A percentile compares a stretch with the other conserved stretches of the same genome.
These are phyloP conservation scores for Bovichtus diacanthus DNA, from an alignment of 2,797 vertebrate genomes.

Conservation along the genomic window DNA sequence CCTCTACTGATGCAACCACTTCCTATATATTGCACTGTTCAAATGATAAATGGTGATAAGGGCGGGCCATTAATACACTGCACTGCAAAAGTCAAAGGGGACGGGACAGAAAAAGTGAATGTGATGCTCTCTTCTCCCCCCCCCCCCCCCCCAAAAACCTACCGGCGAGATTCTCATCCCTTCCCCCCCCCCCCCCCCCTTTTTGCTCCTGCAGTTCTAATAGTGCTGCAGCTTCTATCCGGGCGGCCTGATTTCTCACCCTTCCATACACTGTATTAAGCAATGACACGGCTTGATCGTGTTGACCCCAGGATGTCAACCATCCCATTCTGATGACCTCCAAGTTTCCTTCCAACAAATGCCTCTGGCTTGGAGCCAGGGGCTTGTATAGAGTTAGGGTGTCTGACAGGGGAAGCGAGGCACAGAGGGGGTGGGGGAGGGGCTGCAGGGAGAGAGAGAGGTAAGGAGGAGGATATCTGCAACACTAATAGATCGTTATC, in stretches of 20 bases:
- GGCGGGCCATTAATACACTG: conserved; percentile 81
- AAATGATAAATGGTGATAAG: conserved; percentile 85
- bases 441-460: conserved; percentile 67
- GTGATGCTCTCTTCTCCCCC: conserved; percentile 57
- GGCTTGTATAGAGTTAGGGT: conserved; percentile 69
- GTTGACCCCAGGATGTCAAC: conserved; percentile 67
- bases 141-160: background rate
- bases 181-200: background rate
- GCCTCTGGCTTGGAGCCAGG: conserved; percentile 69
- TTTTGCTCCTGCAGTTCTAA: conserved; percentile 57
- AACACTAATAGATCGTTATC: conserved; percentile 90
- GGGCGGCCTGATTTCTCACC: conserved; percentile 57
- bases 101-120: conserved; percentile 77
- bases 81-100: conserved; percentile 78
- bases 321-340: conserved; percentile 77
- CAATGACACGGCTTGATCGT: conserved; percentile 73
- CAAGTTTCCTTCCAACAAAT: conserved; percentile 72
- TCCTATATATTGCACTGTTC: conserved; percentile 77
- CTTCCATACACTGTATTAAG: conserved; percentile 65
- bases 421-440: conserved; percentile 53
- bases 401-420: conserved; percentile 66
- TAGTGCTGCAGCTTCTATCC: conserved; percentile 63
- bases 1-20: conserved; percentile 67
- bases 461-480: conserved; percentile 83
- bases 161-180: no score